Conservation (phyloP, 1,140 invertebrate genomes). For the Bombus difficillimus region DNA sequence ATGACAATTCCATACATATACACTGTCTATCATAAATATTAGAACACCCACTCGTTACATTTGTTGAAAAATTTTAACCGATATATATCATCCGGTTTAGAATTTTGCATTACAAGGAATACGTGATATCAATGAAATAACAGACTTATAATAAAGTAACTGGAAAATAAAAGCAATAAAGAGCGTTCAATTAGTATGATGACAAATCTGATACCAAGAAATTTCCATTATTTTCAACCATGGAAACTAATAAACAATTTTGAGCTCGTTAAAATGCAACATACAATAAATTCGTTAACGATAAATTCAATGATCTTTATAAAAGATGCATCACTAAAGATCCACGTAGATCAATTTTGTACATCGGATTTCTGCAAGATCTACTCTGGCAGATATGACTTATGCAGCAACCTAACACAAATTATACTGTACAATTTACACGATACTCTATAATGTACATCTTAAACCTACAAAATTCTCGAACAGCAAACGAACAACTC, state of each 20-base stretch:
- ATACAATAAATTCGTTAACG: too few relatives aligned
- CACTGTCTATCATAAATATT: too few relatives aligned
- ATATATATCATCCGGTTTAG: too few relatives aligned
- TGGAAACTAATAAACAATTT: too few relatives aligned
- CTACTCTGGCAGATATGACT: neutral
- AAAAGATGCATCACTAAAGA: neutral
- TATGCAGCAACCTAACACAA: neutral
- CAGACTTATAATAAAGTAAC: too few relatives aligned
- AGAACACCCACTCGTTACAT: too few relatives aligned
- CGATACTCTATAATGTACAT: neutral
- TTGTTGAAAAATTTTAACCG: too few relatives aligned
- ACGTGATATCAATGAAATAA: too few relatives aligned
- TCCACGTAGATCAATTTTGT: neutral
- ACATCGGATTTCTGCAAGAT: neutral
- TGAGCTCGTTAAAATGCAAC: too few relatives aligned
- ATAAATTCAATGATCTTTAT: neutral
- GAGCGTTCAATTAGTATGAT: neutral
- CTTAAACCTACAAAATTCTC: conserved; percentile 13
- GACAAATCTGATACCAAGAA: neutral
- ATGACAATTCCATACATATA: too few relatives aligned
- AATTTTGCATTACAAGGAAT: too few relatives aligned
- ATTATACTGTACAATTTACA: neutral
- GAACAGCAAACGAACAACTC: neutral
- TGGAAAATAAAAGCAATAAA: neutral
- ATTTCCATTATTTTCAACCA: neutral